phyloP scores from a whole-genome alignment of 2,797 vertebrate genomes.

The Morelia viridis region DNA sequence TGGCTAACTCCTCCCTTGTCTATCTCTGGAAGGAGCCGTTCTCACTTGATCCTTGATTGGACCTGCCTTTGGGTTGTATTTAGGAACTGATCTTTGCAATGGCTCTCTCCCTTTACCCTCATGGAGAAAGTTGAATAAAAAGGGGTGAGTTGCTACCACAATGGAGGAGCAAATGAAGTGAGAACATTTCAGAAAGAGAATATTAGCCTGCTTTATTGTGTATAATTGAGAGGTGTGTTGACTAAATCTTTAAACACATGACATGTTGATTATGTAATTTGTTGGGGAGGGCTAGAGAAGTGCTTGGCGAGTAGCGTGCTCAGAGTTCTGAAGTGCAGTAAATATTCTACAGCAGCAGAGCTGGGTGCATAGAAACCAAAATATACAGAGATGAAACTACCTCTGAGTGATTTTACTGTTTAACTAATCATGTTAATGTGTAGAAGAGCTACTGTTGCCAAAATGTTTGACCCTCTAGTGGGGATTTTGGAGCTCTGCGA shows the following conservation, averaged over 20 bases:
- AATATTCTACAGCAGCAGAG: conserved; percentile 50
- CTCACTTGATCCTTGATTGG: not conserved
- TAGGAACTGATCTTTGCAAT: fast-evolving
- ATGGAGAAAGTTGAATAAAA: not conserved
- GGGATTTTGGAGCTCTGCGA: not conserved
- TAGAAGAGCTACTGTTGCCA: fast-evolving
- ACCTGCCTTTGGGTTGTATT: not conserved
- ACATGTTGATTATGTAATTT: conserved; percentile 48
- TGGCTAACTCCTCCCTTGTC: not conserved
- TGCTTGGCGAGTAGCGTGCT: conserved; percentile 26
- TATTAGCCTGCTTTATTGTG: fast-evolving
- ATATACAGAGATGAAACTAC: conserved; percentile 19
- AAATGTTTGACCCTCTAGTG: not conserved
- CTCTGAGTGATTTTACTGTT: not conserved
- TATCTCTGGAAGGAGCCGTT: not conserved
- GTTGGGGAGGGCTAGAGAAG: not conserved
- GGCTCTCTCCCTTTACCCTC: not conserved
- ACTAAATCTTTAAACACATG: conserved; percentile 20
- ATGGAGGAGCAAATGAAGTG: not conserved
- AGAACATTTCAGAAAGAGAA: not conserved
- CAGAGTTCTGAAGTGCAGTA: conserved; percentile 55
- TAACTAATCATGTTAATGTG: not conserved
- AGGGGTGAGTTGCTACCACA: not conserved
- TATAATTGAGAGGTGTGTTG: not conserved
- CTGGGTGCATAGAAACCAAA: conserved; percentile 54